A percentile compares a stretch with the other conserved stretches of the same genome.
Evolutionary conservation across 2,888 invertebrate species (phyloP).

Genomic region (Exephanes ischioxanthus): DNA sequence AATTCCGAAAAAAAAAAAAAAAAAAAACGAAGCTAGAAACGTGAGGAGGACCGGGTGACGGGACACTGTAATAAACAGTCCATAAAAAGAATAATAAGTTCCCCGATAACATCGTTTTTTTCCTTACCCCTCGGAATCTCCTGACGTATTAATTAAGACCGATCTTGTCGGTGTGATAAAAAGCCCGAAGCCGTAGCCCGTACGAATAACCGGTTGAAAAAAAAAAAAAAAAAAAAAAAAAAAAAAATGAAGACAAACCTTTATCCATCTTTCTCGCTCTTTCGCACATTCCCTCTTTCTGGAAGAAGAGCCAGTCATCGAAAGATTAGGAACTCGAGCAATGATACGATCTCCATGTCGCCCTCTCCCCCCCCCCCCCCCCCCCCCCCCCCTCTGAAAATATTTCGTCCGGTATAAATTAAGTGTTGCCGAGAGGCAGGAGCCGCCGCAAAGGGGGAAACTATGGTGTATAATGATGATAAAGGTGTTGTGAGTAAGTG

Average conservation of each 20-base stretch:
- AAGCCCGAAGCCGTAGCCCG: constrained; percentile 28
- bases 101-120: constrained; percentile 51
- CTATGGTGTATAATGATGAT: constrained; percentile 41
- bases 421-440: not conserved
- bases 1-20: constrained; percentile 3
- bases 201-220: constrained; percentile 44
- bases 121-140: constrained; percentile 20
- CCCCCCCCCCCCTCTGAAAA: not conserved
- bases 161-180: constrained; percentile 63
- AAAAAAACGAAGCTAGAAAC: constrained; percentile 21
- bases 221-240: constrained; percentile 12
- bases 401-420: constrained; percentile 27
- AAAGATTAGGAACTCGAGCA: constrained; percentile 42
- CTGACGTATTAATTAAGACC: constrained; percentile 65
- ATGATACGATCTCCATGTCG: constrained; percentile 45
- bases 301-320: constrained; percentile 29
- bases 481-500: constrained; percentile 46
- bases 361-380: not conserved
- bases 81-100: constrained; percentile 61
- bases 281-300: constrained; percentile 18
- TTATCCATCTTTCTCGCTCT: constrained; percentile 17
- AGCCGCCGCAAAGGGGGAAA: not conserved
- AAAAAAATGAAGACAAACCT: not conserved
- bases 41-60: constrained; percentile 47
- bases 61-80: constrained; percentile 62